phyloP scores from a whole-genome alignment of 2,888 invertebrate genomes.

The Lasioglossum villosulum region DNA sequence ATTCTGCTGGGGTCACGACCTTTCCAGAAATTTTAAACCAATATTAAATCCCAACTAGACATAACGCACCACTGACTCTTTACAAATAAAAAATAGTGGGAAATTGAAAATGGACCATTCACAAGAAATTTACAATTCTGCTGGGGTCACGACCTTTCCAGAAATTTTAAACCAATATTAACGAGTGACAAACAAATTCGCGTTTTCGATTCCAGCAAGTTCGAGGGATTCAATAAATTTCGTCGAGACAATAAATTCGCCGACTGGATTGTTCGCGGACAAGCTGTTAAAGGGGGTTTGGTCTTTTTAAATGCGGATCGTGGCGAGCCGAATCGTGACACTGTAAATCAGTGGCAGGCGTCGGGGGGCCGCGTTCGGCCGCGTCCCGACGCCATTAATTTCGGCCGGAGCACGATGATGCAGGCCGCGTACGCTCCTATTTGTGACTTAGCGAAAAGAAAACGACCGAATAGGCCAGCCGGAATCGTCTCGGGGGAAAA shows the following conservation, averaged over 20 bases:
- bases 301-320: neutral
- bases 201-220: too few species aligned
- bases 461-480: slow-evolving; percentile 47
- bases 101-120: too few species aligned
- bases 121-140: too few species aligned
- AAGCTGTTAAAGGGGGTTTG: neutral
- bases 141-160: too few species aligned
- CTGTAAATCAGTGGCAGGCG: slow-evolving; percentile 61
- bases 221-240: neutral
- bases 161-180: too few species aligned
- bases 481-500: slow-evolving; percentile 52
- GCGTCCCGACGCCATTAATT: slow-evolving; percentile 73
- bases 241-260: neutral
- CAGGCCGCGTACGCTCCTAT: slow-evolving; percentile 59
- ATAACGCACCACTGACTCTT: too few species aligned
- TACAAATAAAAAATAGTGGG: too few species aligned
- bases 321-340: slow-evolving; percentile 49
- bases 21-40: too few species aligned
- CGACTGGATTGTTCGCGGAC: neutral
- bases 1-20: too few species aligned
- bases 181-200: too few species aligned
- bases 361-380: slow-evolving; percentile 57
- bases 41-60: too few species aligned
- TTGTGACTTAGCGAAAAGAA: slow-evolving; percentile 65
- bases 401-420: slow-evolving; percentile 55